Base-by-base conservation (phyloP, 2,797 vertebrate species). In the Mallotus villosus region DNA sequence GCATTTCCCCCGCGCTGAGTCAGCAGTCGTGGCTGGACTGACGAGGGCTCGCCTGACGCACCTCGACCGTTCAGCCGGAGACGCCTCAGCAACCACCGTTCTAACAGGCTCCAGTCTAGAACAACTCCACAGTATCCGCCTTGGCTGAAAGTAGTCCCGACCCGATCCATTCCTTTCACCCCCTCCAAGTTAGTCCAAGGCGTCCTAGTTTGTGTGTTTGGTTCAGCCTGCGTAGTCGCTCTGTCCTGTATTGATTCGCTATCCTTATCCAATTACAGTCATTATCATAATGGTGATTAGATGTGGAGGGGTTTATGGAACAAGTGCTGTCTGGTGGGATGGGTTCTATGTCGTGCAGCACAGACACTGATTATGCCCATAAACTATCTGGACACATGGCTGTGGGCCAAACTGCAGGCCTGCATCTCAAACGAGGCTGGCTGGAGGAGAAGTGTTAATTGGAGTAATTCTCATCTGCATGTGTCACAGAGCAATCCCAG, bases 201-300 rank as follows among this genome's bases (percentile, higher is more conserved):
- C 27, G 22, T 61, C 60, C 49, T 60, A 55, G 57, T 63, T 63
- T 80, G 46, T 80, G 46, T 55, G 51, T 51, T 51, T 21, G 25
- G 21, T 17, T 25, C 27, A 3, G 41, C 41, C 55, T 29, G n/a
- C 29, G 27, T 29, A 63, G 63, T 66, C 69, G 34, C 49, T 53
- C 55, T 63, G 63, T 57, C 22, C 55, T 75, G 25, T 71, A 71
- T 79, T 66, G 71, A 85, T 82, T 79, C 29, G 25, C 19, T 55
- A 21, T 71, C 71, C 37, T 70, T 22, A 19, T 46, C 34, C 76
- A 67, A 70, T 79, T 80, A 19, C 51, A 46, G 17, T 78, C 63
- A 72, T 82, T 70, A 78, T 80, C 55, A 69, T 63, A 34, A 60
- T 34, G 63, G 59, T 81, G 81, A 84, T 82, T 76, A 76, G 61